These are phyloP conservation scores for Dromaius novaehollandiae DNA, from an alignment of 2,113 vertebrate genomes.

Conservation along the genomic window DNA sequence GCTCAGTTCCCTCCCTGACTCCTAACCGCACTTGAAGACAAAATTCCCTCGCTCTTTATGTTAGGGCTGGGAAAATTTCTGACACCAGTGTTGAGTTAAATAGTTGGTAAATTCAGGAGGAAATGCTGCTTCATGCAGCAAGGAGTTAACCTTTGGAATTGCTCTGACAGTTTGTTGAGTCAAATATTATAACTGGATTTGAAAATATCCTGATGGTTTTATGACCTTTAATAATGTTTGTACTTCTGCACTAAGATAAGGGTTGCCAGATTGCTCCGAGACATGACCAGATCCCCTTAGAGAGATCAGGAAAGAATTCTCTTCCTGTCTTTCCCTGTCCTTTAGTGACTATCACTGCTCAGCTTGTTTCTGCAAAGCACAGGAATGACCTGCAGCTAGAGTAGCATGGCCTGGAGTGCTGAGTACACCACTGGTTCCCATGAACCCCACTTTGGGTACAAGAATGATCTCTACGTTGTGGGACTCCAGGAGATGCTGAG, in stretches of 20 bases:
- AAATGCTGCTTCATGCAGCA: not conserved
- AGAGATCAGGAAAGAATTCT: not conserved
- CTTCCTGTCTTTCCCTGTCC: not conserved
- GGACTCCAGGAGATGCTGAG: not conserved
- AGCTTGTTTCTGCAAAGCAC: not conserved
- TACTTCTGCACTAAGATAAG: constrained; percentile 50
- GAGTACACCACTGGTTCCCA: not conserved
- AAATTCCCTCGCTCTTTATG: not conserved
- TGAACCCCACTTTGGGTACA: not conserved
- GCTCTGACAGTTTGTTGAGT: not conserved
- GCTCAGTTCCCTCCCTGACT: not conserved
- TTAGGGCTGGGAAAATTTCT: constrained; percentile 15
- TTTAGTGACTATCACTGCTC: not conserved
- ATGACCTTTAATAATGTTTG: constrained; percentile 26
- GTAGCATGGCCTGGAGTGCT: not conserved
- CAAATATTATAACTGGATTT: not conserved
- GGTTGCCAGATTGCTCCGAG: not conserved
- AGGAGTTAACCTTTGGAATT: constrained; percentile 54
- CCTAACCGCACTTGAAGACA: not conserved
- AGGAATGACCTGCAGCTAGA: not conserved
- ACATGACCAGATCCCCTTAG: not conserved
- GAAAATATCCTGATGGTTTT: constrained; percentile 48
- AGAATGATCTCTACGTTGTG: not conserved
- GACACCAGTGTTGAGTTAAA: not conserved
- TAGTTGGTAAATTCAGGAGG: not conserved